phyloP scores from a whole-genome alignment of 2,113 vertebrate genomes.

The Ploceus nigricollis region DNA sequence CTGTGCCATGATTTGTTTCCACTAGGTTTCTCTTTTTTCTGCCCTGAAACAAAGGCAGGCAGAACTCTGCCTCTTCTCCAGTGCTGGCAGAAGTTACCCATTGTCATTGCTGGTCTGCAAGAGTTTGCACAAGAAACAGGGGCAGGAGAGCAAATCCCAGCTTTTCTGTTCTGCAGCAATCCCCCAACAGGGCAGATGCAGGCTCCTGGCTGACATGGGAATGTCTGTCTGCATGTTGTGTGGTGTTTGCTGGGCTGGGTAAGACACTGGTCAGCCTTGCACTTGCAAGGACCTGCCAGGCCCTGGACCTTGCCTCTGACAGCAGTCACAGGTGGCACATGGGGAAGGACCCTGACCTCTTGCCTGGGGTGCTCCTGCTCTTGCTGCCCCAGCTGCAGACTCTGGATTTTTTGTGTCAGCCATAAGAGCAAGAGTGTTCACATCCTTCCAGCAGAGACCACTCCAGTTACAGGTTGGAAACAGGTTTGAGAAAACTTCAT shows the following conservation, averaged over 20 bases:
- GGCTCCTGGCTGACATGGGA: background rate
- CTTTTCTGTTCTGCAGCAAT: background rate
- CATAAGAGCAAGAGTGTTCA: background rate
- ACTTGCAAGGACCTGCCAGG: background rate
- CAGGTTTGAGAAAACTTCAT: background rate
- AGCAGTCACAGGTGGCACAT: background rate
- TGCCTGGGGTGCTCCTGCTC: background rate
- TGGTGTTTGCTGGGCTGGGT: background rate
- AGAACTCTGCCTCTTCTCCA: background rate
- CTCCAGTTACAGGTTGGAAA: background rate
- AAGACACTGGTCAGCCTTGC: background rate
- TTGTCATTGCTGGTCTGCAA: fast-evolving
- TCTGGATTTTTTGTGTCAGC: background rate
- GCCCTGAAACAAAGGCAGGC: background rate
- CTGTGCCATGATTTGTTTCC: background rate
- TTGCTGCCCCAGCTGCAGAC: background rate
- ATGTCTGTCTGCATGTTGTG: background rate
- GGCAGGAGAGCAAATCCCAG: background rate
- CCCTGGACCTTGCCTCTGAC: background rate
- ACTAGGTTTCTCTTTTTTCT: background rate
- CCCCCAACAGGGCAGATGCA: background rate
- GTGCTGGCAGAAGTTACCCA: background rate
- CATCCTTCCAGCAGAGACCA: background rate
- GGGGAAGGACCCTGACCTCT: background rate
- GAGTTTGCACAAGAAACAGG: background rate